Conservation (phyloP, 1,140 invertebrate species). For the Drosophila nannoptera region DNA sequence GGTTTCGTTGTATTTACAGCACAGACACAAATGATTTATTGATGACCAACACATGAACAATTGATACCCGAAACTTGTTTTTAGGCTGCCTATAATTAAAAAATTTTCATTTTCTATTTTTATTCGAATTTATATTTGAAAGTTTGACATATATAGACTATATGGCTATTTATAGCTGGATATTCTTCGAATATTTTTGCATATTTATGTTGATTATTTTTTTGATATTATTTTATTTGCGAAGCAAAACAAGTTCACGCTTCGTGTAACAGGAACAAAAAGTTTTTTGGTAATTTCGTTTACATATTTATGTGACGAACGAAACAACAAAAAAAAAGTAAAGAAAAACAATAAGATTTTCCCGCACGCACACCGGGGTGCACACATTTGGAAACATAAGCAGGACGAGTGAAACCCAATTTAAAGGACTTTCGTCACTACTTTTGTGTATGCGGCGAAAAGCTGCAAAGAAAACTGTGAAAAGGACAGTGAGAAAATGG, state of each 20-base stretch:
- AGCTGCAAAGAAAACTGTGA: background rate
- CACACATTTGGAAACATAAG: conserved; percentile 18
- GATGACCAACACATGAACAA: conserved; percentile 3
- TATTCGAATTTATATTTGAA: background rate
- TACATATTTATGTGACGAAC: conserved; percentile 28
- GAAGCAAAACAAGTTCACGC: conserved; percentile 32
- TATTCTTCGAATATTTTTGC: background rate
- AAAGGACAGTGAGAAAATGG: conserved; percentile 1
- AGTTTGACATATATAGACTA: background rate
- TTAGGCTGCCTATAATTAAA: too few species aligned
- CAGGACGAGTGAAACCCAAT: conserved; percentile 31
- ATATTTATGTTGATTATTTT: background rate
- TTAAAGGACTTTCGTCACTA: conserved; percentile 35
- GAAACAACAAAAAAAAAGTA: background rate
- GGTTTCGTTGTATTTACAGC: background rate
- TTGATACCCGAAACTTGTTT: background rate
- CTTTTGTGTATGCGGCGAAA: conserved; percentile 15
- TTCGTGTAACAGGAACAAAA: conserved; percentile 1
- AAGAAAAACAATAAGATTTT: conserved; percentile 6
- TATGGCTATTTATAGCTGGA: too few species aligned
- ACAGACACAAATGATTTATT: conserved; percentile 24
- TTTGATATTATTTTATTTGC: background rate
- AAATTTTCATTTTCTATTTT: background rate
- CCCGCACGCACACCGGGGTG: conserved; percentile 2
- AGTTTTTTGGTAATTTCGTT: conserved; percentile 50